Evolutionary conservation across 2,888 invertebrate species (phyloP), one percentile per base, ranked within the genome.

Genomic region (Drosophila aldrichi): DNA sequence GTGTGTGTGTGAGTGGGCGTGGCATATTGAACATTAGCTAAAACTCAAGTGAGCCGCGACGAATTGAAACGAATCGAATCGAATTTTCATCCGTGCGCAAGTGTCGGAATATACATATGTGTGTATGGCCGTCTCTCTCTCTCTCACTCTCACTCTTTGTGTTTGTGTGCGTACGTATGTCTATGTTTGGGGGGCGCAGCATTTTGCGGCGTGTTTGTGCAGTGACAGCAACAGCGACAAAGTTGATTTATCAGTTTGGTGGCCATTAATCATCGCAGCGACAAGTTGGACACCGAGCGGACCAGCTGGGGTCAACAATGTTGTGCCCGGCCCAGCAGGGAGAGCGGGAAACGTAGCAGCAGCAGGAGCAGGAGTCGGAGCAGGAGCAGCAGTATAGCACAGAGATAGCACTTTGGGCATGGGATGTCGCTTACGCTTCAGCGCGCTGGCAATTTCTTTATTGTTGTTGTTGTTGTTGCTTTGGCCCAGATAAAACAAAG

Each of bases 231-330:
- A 88, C 82, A 83, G 81, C 82, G 87, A 83, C 86, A 86, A 89
- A 90, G 88, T 90, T 90, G 90, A 90, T 90, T 90, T 90, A 90
- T 90, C 90, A 84, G 88, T 84, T 90, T 86, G 82, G 86, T 82
- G 86, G 87, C 88, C 89, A 90, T 90, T 90, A 89, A 90, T 90
- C 90, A 90, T 84, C 81, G 73, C 83, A 82, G 89, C 88, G 90
- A 90, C 90, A 90, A 90, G 90, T 90, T 89, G 89, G 90, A 86
- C 88, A 83, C 82, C 86, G 81, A 83, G 78, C 86, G 86, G 86
- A 82, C 85, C 90, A 90, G 86, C 80, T 89, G 88, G 87, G 89
- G 88, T 82, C 83, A 88, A 79, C 81, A 74, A 66, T 79, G 82
- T 81, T 79, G 72, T 72, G 65, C 25, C 10, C 51, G 3, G 36